Evolutionary conservation across 1,140 invertebrate species (phyloP).

Genomic region (Leptopilina boulardi): DNA sequence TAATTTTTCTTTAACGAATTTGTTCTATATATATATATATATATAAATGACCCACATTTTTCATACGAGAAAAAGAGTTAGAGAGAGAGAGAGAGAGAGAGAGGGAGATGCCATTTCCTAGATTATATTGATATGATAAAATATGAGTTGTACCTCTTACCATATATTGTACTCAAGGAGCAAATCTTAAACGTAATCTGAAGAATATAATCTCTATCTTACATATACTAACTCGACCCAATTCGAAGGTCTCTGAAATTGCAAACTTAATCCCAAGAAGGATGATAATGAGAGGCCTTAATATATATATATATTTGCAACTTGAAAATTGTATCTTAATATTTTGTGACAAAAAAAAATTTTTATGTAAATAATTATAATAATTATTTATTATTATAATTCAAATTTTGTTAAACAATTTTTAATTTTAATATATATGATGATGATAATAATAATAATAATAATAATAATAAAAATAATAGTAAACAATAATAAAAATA

Average conservation of each 20-base stretch:
- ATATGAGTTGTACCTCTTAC: neutral
- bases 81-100: neutral
- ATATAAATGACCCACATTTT: neutral
- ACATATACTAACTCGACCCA: conserved; percentile 8
- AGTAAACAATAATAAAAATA: no score
- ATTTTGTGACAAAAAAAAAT: no score
- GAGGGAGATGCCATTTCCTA: neutral
- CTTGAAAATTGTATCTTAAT: neutral
- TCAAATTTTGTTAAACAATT: no score
- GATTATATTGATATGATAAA: neutral
- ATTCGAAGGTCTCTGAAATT: neutral
- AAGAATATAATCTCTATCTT: neutral
- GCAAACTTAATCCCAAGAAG: neutral
- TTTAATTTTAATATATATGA: no score
- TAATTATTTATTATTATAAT: no score
- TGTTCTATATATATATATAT: no score
- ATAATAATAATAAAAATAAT: no score
- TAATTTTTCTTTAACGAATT: no score
- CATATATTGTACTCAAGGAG: neutral
- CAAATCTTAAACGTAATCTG: neutral
- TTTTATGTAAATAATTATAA: no score
- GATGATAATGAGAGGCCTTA: neutral
- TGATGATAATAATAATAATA: no score
- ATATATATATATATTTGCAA: no score
- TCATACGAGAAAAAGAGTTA: neutral